Conservation (phyloP, 2,888 invertebrate species). For the Oligia latruncula region DNA sequence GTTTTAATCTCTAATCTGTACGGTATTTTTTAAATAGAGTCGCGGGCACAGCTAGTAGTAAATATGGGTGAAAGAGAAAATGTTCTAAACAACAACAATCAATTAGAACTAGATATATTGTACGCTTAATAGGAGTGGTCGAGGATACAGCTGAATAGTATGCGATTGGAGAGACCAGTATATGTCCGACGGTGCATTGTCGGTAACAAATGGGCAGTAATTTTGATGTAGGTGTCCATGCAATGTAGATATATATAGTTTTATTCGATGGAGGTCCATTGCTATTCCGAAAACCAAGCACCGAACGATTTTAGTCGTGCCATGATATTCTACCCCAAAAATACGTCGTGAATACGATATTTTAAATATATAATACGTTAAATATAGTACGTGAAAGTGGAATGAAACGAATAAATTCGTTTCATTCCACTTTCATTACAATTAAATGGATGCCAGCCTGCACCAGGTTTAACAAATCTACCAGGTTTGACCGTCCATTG, state of each 20-base stretch:
- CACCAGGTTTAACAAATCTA: not conserved
- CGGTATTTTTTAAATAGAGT: too few species aligned
- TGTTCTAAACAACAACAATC: not conserved
- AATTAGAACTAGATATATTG: slow-evolving; percentile 3
- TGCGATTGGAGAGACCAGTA: not conserved
- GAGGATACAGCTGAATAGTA: not conserved
- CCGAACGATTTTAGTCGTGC: not conserved
- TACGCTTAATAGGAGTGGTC: not conserved
- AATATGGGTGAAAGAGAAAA: not conserved
- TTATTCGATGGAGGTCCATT: not conserved
- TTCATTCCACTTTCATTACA: not conserved
- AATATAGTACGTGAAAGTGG: too few species aligned
- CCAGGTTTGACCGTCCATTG: not conserved
- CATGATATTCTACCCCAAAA: not conserved
- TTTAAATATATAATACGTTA: not conserved
- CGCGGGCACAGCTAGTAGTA: too few species aligned
- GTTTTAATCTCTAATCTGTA: slow-evolving; percentile 3
- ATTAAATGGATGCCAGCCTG: slow-evolving; percentile 11
- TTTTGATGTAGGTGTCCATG: not conserved
- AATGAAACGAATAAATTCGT: too few species aligned
- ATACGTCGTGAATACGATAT: not conserved
- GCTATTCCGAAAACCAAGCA: not conserved
- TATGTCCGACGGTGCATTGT: not conserved
- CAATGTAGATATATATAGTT: not conserved
- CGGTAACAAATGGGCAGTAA: slow-evolving; percentile 11